phyloP scores from a whole-genome alignment of 30 jellyfish, hydroid and myxozoan species.

The Pseudorhiza aurosa region DNA sequence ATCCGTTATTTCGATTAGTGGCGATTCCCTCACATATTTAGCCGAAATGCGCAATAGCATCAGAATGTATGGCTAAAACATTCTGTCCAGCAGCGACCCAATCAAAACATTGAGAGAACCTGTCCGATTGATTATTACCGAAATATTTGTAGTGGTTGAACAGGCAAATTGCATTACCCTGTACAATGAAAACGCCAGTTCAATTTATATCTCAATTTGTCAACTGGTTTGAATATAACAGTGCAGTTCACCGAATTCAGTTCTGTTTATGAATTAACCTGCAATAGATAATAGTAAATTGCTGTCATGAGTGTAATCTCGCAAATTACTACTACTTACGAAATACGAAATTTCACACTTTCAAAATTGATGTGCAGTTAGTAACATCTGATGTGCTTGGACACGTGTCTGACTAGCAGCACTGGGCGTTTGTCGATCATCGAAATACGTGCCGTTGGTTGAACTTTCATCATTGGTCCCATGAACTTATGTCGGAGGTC shows the following conservation, averaged over 20 bases:
- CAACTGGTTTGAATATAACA: not conserved
- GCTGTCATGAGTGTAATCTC: not conserved
- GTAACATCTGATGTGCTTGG: not conserved
- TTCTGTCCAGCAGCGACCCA: not conserved
- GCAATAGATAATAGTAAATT: constrained; percentile 7
- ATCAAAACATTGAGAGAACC: not conserved
- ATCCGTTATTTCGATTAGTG: no score
- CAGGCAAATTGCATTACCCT: not conserved
- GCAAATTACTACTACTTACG: not conserved
- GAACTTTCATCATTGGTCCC: no score
- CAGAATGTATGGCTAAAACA: no score
- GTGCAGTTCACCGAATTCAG: constrained; percentile 4
- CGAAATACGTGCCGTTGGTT: no score
- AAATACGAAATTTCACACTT: not conserved
- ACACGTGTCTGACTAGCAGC: not conserved
- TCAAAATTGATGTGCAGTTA: not conserved
- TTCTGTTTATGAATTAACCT: constrained; percentile 35
- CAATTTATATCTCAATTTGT: not conserved
- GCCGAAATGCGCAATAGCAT: not conserved
- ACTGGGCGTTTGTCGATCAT: not conserved
- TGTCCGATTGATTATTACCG: not conserved
- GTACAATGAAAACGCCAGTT: constrained; percentile 4
- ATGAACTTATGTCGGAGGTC: constrained; percentile 32
- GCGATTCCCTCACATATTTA: not conserved
- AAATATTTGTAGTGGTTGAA: not conserved